Percentiles rank a stretch among this genome's conserved stretches.
Conservation (phyloP, 2,797 vertebrate species). For the Myotis vivesi region DNA sequence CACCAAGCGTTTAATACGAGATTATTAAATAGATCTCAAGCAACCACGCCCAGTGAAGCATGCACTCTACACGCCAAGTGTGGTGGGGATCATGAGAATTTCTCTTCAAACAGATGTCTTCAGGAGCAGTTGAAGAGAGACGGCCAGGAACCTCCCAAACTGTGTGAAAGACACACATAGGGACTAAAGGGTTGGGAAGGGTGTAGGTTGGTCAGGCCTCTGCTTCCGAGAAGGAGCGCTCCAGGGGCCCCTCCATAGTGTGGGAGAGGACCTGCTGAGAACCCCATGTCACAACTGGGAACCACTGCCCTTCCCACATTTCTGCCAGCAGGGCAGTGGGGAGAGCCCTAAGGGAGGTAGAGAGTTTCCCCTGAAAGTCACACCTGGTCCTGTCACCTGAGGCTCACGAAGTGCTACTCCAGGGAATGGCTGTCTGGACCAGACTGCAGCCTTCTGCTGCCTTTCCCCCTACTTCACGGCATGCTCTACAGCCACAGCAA, state of each 20-base stretch:
- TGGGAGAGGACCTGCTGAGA: background rate
- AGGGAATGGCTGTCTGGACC: background rate
- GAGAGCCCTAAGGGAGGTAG: background rate
- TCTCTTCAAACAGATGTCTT: background rate
- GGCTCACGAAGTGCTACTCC: background rate
- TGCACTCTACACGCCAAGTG: background rate
- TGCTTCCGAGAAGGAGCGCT: background rate
- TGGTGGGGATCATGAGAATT: background rate
- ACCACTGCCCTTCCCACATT: background rate
- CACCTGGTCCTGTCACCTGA: background rate
- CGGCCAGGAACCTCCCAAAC: background rate
- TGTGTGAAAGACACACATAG: background rate
- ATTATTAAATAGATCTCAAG: background rate
- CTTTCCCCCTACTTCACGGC: background rate
- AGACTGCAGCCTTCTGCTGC: background rate
- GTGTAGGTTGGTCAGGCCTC: background rate
- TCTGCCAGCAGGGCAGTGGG: background rate
- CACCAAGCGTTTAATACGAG: constrained; percentile 7
- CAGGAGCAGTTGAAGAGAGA: background rate
- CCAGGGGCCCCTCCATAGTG: background rate
- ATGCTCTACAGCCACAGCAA: background rate
- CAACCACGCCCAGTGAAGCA: background rate
- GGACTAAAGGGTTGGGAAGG: background rate
- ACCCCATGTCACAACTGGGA: background rate
- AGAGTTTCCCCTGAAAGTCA: background rate